phyloP scores from a whole-genome alignment of 2,797 vertebrate genomes.

The Sebastes minor region DNA sequence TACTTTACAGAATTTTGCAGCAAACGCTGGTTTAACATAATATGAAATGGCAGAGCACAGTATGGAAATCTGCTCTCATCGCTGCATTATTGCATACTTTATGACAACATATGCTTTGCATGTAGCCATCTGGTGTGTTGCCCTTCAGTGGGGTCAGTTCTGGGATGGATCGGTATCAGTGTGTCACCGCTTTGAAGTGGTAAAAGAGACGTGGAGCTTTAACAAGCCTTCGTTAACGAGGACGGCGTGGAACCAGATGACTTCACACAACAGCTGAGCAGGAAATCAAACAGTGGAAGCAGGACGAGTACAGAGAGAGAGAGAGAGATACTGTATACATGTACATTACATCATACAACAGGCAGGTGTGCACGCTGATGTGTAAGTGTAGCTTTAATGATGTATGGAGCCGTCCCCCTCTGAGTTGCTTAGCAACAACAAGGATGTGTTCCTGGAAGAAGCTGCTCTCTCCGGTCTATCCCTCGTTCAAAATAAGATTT shows the following conservation, averaged over 20 bases:
- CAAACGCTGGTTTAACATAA: background rate
- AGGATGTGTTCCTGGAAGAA: slow-evolving; percentile 31
- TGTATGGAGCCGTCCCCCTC: slow-evolving; percentile 22
- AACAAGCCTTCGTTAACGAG: background rate
- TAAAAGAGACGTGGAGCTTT: background rate
- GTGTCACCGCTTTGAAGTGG: background rate
- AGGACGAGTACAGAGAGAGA: background rate
- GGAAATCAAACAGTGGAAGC: background rate
- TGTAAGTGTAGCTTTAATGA: slow-evolving; percentile 31
- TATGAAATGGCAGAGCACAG: background rate
- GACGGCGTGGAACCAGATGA: background rate
- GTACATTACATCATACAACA: slow-evolving; percentile 15
- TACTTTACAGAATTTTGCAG: too few relatives aligned
- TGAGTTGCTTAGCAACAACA: slow-evolving; percentile 72
- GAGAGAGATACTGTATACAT: background rate
- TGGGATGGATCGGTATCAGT: background rate
- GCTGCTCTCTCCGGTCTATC: slow-evolving; percentile 8
- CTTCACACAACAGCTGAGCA: background rate
- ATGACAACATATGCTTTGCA: slow-evolving; percentile 63
- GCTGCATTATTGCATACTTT: slow-evolving; percentile 52
- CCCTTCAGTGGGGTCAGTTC: slow-evolving; percentile 4
- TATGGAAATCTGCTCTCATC: slow-evolving; percentile 12
- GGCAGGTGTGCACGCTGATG: slow-evolving; percentile 32
- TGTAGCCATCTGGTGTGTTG: slow-evolving; percentile 53
- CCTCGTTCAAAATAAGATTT: background rate